These are phyloP conservation scores for Conus canariensis DNA, from an alignment of 2,888 invertebrate genomes.

Conservation along the genomic window DNA sequence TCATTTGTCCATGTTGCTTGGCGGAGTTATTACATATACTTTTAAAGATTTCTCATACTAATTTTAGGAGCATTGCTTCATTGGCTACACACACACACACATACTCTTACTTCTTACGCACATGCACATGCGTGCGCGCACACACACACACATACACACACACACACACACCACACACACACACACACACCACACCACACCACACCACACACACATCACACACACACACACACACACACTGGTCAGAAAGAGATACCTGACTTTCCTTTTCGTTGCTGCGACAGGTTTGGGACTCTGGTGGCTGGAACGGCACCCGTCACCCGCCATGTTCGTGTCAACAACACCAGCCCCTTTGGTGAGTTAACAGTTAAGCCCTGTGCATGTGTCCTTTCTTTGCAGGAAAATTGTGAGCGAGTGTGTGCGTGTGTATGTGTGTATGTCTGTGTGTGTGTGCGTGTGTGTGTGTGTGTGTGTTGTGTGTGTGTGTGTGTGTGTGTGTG, in stretches of 20 bases:
- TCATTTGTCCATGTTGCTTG: too few species aligned
- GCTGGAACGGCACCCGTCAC: constrained; percentile 68
- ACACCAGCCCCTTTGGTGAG: constrained; percentile 75
- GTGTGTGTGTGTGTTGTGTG: too few species aligned
- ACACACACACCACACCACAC: not conserved
- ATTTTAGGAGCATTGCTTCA: too few species aligned
- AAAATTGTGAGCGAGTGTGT: not conserved
- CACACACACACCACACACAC: too few species aligned
- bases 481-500: too few species aligned
- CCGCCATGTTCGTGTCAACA: constrained; percentile 74
- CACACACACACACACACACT: not conserved
- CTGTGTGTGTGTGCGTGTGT: not conserved
- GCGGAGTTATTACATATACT: too few species aligned
- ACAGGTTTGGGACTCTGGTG: constrained; percentile 75
- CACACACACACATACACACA: not conserved
- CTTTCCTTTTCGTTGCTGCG: not conserved
- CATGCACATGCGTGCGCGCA: not conserved
- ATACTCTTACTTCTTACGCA: not conserved
- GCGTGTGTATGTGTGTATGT: not conserved
- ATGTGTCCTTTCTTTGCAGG: not conserved
- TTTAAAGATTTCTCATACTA: too few species aligned
- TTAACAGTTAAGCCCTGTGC: not conserved
- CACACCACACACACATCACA: too few species aligned
- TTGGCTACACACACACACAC: too few species aligned
- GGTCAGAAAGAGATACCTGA: not conserved